phyloP scores from a whole-genome alignment of 1,140 invertebrate genomes.

The Saccostrea cuccullata region DNA sequence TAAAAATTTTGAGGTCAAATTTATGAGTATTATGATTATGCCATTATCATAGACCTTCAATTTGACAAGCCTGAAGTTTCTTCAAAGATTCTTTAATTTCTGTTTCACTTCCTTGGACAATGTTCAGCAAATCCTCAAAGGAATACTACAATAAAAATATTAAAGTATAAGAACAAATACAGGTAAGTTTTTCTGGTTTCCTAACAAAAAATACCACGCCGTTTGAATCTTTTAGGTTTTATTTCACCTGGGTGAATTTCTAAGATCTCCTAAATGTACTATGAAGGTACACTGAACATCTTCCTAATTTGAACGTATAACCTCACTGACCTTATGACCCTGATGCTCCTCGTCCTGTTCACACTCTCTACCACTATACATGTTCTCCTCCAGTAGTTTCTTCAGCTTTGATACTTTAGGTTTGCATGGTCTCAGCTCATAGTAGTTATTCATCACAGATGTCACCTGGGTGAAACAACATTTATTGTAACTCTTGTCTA shows the following conservation, averaged over 20 bases:
- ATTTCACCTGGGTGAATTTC: no score
- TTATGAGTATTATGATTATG: no score
- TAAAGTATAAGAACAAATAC: not conserved
- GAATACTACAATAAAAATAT: constrained; percentile 78
- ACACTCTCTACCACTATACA: constrained; percentile 88
- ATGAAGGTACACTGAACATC: no score
- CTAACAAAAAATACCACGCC: no score
- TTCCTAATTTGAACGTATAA: not conserved
- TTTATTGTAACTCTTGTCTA: not conserved
- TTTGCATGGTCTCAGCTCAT: constrained; percentile 87
- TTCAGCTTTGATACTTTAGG: constrained; percentile 87
- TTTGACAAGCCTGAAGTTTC: constrained; percentile 84
- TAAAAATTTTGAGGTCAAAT: no score
- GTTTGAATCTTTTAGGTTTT: no score
- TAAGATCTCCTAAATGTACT: no score
- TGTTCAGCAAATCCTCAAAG: constrained; percentile 83
- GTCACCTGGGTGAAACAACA: constrained; percentile 74
- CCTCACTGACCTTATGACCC: constrained; percentile 66
- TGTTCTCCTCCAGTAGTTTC: constrained; percentile 84
- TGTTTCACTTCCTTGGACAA: constrained; percentile 87
- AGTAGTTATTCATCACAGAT: constrained; percentile 89
- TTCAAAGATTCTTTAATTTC: constrained; percentile 85
- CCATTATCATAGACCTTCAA: constrained; percentile 81
- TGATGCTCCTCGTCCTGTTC: constrained; percentile 83
- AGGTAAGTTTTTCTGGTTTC: no score